phyloP scores from a whole-genome alignment of 1,140 invertebrate species.

The Pygmarrhopalites habei region DNA sequence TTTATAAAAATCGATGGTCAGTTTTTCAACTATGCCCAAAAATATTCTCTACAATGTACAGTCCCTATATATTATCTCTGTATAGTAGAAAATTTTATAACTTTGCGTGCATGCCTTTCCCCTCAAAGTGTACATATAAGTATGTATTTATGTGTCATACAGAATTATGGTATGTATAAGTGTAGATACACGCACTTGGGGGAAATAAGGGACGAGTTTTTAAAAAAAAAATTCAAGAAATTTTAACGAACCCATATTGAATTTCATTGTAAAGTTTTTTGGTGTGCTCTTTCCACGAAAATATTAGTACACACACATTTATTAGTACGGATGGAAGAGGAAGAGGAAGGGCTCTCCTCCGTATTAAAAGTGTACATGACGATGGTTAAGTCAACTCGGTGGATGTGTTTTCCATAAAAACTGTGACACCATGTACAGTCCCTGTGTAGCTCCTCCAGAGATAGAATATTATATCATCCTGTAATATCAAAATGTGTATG shows the following conservation, averaged over 20 bases:
- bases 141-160: neutral
- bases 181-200: no score
- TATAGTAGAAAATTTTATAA: neutral
- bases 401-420: neutral
- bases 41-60: neutral
- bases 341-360: neutral
- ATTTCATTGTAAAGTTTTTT: constrained; percentile 2
- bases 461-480: no score
- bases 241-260: constrained; percentile 14
- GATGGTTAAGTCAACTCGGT: neutral
- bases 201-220: no score
- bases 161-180: neutral
- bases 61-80: neutral
- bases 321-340: neutral
- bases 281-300: neutral
- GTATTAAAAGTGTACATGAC: neutral
- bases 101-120: neutral
- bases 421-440: neutral
- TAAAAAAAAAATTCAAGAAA: no score
- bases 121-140: neutral
- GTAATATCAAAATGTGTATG: no score
- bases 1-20: neutral
- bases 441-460: neutral
- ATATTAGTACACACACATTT: no score
- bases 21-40: neutral